These are phyloP conservation scores for Brassicogethes aeneus DNA, from an alignment of 2,888 invertebrate species.

Conservation along the genomic window DNA sequence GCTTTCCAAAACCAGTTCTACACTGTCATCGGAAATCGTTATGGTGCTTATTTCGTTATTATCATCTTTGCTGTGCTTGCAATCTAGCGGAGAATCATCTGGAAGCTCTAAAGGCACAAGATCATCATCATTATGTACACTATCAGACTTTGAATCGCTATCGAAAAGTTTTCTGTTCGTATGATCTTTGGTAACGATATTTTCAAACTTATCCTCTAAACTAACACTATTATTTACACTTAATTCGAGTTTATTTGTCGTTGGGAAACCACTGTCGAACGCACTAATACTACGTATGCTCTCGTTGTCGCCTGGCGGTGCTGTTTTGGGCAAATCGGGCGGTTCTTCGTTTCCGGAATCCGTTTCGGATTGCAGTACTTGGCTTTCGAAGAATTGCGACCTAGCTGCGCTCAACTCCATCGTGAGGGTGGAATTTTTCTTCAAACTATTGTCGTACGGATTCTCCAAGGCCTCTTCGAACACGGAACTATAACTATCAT, in stretches of 20 bases:
- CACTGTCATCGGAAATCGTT: background rate
- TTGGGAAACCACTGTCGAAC: conserved; percentile 29
- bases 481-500: conserved; percentile 33
- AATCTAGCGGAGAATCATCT: background rate
- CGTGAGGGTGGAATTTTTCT: conserved; percentile 21
- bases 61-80: background rate
- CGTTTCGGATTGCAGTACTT: conserved; percentile 27
- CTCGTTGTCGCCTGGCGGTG: conserved; percentile 22
- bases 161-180: conserved; percentile 12
- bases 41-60: no score
- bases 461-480: conserved; percentile 36
- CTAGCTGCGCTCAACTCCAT: conserved; percentile 31
- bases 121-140: background rate
- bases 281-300: conserved; percentile 15
- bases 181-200: conserved; percentile 40
- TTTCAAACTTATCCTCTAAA: conserved; percentile 26
- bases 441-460: conserved; percentile 18
- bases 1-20: background rate
- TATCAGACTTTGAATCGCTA: background rate
- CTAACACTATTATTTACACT: conserved; percentile 23
- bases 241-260: no score
- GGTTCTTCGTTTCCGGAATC: conserved; percentile 24
- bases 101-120: background rate
- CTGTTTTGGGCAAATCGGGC: conserved; percentile 28
- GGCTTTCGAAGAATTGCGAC: conserved; percentile 39